Evolutionary conservation across 2,888 invertebrate genomes (phyloP).

Genomic region (Tachystola acroxantha): DNA sequence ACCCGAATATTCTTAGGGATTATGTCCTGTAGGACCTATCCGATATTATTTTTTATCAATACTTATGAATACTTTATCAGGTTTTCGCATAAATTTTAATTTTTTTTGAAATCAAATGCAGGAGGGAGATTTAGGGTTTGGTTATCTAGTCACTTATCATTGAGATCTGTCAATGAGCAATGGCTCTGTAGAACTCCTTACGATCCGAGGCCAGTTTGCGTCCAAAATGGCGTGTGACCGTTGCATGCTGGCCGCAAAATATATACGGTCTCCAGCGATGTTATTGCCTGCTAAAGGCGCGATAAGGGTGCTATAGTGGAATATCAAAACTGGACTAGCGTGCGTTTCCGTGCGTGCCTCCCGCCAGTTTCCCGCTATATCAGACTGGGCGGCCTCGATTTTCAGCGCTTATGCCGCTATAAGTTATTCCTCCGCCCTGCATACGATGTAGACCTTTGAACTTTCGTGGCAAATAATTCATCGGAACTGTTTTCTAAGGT

Average conservation of each 20-base stretch:
- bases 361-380: conserved; percentile 63
- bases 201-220: conserved; percentile 12
- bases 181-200: too few species aligned
- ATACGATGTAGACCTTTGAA: conserved; percentile 49
- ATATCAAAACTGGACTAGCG: conserved; percentile 54
- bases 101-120: too few species aligned
- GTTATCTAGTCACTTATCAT: too few species aligned
- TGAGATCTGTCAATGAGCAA: too few species aligned
- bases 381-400: conserved; percentile 68
- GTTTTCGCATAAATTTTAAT: too few species aligned
- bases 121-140: too few species aligned
- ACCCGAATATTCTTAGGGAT: too few species aligned
- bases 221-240: conserved; percentile 7
- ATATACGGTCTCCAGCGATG: conserved; percentile 17
- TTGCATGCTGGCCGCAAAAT: conserved; percentile 21
- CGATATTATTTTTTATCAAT: too few species aligned
- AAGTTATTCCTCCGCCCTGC: conserved; percentile 68
- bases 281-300: conserved; percentile 16
- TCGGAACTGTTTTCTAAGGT: conserved; percentile 2
- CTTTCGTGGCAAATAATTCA: conserved; percentile 19
- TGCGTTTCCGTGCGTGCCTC: conserved; percentile 67
- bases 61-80: too few species aligned
- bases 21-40: too few species aligned
- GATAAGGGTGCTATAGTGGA: conserved; percentile 14
- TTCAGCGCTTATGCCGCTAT: conserved; percentile 59